Evolutionary conservation across 2,113 vertebrate species (phyloP).

Genomic region (Erythrocercus mccallii): DNA sequence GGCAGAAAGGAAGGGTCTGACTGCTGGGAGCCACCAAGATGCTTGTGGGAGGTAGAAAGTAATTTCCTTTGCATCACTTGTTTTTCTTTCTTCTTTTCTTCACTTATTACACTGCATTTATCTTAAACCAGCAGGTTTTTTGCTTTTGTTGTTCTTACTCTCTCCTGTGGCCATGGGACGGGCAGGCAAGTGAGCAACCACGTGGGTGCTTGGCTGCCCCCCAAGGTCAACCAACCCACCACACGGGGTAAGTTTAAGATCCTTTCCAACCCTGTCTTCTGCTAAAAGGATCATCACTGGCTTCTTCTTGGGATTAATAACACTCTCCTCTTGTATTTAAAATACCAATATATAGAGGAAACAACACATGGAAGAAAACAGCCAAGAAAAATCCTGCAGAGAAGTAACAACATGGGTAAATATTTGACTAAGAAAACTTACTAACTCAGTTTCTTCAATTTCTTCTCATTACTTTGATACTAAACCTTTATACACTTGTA

Average conservation of each 20-base stretch:
- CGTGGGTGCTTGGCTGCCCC: not conserved
- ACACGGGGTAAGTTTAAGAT: not conserved
- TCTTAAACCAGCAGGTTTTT: not conserved
- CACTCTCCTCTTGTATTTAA: not conserved
- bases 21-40: not conserved
- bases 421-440: not conserved
- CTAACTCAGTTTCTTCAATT: not conserved
- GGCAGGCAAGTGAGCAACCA: not conserved
- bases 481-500: not conserved
- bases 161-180: not conserved
- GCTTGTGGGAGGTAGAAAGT: not conserved
- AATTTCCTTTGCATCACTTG: not conserved
- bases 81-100: not conserved
- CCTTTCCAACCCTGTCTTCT: not conserved
- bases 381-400: not conserved
- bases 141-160: not conserved
- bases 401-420: not conserved
- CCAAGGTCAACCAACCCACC: not conserved
- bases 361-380: not conserved
- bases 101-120: not conserved
- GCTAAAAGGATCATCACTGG: not conserved
- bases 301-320: not conserved
- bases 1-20: not conserved
- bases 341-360: not conserved
- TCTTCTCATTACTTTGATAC: not conserved